phyloP scores from a whole-genome alignment of 2,797 vertebrate genomes.

The Gallirallus australis region DNA sequence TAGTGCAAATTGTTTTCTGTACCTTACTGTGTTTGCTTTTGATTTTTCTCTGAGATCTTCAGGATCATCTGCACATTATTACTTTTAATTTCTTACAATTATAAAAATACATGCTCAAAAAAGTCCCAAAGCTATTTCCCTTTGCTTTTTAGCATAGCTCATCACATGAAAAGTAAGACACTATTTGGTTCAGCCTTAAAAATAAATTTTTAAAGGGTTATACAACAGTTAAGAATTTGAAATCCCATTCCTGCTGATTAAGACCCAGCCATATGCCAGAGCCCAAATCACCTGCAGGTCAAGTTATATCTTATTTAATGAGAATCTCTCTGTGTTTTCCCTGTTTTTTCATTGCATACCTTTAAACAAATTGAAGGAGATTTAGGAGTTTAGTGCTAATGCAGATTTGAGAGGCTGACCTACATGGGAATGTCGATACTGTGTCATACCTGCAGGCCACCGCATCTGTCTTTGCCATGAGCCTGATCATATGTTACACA shows the following conservation, averaged over 20 bases:
- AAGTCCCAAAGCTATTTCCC: not conserved
- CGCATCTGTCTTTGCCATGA: not conserved
- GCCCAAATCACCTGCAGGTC: not conserved
- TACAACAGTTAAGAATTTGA: not conserved
- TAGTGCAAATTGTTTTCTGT: not conserved
- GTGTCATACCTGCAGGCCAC: not conserved
- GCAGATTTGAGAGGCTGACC: not conserved
- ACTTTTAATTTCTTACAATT: not conserved
- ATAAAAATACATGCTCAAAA: not conserved
- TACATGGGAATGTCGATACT: fast-evolving
- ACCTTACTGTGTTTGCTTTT: not conserved
- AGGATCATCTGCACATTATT: not conserved
- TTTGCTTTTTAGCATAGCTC: not conserved
- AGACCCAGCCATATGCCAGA: not conserved
- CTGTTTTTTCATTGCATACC: not conserved
- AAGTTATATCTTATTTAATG: not conserved
- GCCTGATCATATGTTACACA: not conserved
- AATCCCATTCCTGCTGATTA: not conserved
- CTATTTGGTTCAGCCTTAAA: not conserved
- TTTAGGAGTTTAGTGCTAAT: not conserved
- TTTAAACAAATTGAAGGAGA: not conserved
- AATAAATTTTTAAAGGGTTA: not conserved
- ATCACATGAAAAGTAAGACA: not conserved
- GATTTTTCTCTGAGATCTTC: not conserved
- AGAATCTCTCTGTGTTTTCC: not conserved